Evolutionary conservation across 2,797 vertebrate species (phyloP).

Genomic region (Adelosebastes latens): DNA sequence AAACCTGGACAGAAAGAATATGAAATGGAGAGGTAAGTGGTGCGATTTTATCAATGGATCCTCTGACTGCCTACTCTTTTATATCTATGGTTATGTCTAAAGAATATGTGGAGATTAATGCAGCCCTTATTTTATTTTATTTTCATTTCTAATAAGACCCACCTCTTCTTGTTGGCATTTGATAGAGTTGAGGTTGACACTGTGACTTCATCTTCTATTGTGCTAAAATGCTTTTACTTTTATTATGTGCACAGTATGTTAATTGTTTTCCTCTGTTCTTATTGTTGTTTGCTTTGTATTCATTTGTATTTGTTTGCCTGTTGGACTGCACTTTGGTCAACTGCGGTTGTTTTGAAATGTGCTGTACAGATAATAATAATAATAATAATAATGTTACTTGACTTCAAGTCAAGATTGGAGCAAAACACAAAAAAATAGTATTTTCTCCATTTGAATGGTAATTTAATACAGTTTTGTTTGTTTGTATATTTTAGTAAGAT

Average conservation of each 20-base stretch:
- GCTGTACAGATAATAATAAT: neutral
- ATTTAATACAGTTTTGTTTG: too few relatives aligned
- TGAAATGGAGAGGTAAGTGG: constrained; percentile 93
- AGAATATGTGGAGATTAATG: neutral
- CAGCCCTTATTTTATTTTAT: neutral
- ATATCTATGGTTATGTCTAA: neutral
- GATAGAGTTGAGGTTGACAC: neutral
- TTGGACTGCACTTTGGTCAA: neutral
- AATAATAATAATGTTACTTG: neutral
- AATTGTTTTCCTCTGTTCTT: neutral
- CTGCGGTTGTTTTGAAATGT: neutral
- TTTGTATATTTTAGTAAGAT: too few relatives aligned
- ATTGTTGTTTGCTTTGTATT: neutral
- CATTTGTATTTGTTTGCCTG: neutral
- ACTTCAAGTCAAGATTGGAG: neutral
- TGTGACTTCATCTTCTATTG: neutral
- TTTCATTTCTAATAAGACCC: neutral
- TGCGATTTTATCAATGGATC: neutral
- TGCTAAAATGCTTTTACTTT: neutral
- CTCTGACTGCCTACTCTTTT: neutral
- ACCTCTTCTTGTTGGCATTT: neutral
- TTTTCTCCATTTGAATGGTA: too few relatives aligned
- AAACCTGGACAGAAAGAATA: constrained; percentile 92
- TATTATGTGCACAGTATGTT: neutral
- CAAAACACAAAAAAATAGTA: neutral